Percentiles rank a stretch among this genome's conserved stretches.
These are phyloP conservation scores for Tinamus major DNA, from an alignment of 2,797 vertebrate genomes.

Conservation along the genomic window DNA sequence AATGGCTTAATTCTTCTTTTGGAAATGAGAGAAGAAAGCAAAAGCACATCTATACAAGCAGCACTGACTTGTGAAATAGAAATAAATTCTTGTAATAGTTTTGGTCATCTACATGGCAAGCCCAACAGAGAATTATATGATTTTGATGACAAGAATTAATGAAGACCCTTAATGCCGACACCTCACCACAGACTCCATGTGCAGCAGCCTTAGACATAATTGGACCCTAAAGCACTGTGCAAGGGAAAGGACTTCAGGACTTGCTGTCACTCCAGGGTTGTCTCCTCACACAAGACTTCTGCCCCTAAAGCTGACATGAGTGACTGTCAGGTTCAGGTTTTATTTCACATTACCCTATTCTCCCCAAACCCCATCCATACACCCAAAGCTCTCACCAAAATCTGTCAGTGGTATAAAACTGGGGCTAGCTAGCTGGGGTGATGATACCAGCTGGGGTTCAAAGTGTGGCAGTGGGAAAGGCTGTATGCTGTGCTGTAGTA, in stretches of 20 bases:
- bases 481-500: not conserved
- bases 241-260: not conserved
- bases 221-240: not conserved
- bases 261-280: too few relatives aligned
- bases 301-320: not conserved
- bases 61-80: not conserved
- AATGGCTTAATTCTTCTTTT: not conserved
- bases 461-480: not conserved
- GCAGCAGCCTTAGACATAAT: not conserved
- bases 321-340: too few relatives aligned
- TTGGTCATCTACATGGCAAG: not conserved
- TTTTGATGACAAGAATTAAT: too few relatives aligned
- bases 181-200: not conserved
- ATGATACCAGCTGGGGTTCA: not conserved
- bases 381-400: not conserved
- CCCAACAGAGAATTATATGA: too few relatives aligned
- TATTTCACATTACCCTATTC: not conserved
- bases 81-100: not conserved
- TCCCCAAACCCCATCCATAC: not conserved
- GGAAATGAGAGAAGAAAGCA: not conserved
- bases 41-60: not conserved
- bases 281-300: not conserved
- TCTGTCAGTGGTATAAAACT: not conserved
- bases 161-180: not conserved
- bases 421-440: not conserved